Base-by-base conservation (phyloP, 2,888 invertebrate genomes). In the Octonoba sinensis region DNA sequence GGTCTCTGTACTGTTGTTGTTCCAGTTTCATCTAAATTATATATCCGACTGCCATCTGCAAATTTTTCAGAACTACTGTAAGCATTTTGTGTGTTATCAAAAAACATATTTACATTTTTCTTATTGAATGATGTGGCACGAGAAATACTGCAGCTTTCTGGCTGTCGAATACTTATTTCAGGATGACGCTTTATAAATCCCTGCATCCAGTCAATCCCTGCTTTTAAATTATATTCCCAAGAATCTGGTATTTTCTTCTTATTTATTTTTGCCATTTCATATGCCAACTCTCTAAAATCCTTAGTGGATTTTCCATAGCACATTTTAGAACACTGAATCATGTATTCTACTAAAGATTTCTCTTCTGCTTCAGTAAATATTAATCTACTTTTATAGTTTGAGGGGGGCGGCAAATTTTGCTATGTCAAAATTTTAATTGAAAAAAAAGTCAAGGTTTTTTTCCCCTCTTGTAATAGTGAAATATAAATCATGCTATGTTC, bases 21-120 rank as follows among this genome's bases (percentile, higher is more conserved):
- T 46, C 49, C 67, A 67, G 67, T 67, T 27, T 64, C 64, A 18
- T 64, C 64, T 20, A n/a, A 64, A 46, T 64, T 64, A 24, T 64
- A 64, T 13, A 64, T 6, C 11, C n/a, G 54, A 13, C 64, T 64
- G 46, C 18, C 47, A 46, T n/a, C n/a, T 64, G 36, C 6, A 22
- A 64, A 46, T n/a, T 54, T 27, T 15, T 69, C 44, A 16, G 18
- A n/a, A 16, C 54, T 54, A 18, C 16, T 20, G 15, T 18, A 3
- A 16, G 46, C 56, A 56, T 54, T 56, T 69, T 69, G 44, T 18
- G 36, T 46, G 44, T 69, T 69, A 51, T 51, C 36, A 27, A 69
- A 69, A 56, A 69, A 69, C 20, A 22, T 24, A 36, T 56, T 27
- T 12, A 69, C 69, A 69, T 54, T 56, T 54, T 15, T 54, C 16